Evolutionary conservation across 2,113 vertebrate species (phyloP).

Genomic region (Strix uralensis): DNA sequence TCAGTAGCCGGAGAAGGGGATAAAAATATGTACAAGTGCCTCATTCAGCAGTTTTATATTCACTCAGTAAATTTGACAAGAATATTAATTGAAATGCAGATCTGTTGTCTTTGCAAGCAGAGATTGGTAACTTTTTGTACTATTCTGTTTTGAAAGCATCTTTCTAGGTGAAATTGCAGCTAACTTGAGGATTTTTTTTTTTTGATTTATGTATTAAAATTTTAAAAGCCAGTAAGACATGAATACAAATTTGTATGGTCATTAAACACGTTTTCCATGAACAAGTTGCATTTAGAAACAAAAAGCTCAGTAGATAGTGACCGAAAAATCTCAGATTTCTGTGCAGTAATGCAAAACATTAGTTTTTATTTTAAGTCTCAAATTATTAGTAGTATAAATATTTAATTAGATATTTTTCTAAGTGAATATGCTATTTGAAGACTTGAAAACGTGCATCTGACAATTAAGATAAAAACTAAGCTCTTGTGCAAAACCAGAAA

Average conservation of each 20-base stretch:
- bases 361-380: neutral
- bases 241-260: neutral
- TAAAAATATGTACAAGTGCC: slow-evolving; percentile 58
- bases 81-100: slow-evolving; percentile 40
- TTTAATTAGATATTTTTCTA: neutral
- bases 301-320: neutral
- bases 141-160: neutral
- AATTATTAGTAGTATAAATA: neutral
- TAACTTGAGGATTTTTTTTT: neutral
- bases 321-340: neutral
- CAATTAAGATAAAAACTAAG: neutral
- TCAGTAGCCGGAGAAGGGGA: slow-evolving; percentile 23
- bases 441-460: neutral
- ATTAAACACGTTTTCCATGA: neutral
- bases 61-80: neutral
- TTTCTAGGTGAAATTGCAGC: neutral
- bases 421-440: neutral
- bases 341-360: neutral
- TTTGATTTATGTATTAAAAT: neutral
- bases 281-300: neutral
- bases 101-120: neutral
- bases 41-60: slow-evolving; percentile 48
- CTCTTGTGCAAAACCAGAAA: neutral
- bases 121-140: neutral
- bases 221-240: neutral